phyloP scores from a whole-genome alignment of 2,113 vertebrate genomes.

The Ameiurus melas region DNA sequence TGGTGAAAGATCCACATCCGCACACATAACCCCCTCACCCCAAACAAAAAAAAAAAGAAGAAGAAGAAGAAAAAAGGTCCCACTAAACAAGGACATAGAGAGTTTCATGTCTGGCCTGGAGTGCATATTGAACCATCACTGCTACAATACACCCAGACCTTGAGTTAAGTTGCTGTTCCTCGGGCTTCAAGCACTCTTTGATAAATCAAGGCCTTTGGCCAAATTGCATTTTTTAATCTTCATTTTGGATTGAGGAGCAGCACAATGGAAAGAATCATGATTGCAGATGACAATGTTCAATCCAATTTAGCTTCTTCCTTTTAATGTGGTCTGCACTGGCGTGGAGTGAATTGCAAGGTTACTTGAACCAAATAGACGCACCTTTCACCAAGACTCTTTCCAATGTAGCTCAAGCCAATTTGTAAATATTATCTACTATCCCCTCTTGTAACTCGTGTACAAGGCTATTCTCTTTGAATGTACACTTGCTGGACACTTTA shows the following conservation, averaged over 20 bases:
- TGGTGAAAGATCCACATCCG: slow-evolving; percentile 30
- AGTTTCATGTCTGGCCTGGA: slow-evolving; percentile 50
- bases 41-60: background rate
- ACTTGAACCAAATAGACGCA: slow-evolving; percentile 5
- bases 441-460: background rate
- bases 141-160: slow-evolving; percentile 54
- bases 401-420: background rate
- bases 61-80: slow-evolving; percentile 6
- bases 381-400: slow-evolving; percentile 9
- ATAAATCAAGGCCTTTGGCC: slow-evolving; percentile 60
- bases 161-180: slow-evolving; percentile 56
- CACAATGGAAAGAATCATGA: slow-evolving; percentile 54
- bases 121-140: slow-evolving; percentile 56
- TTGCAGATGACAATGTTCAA: slow-evolving; percentile 52
- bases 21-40: slow-evolving; percentile 3
- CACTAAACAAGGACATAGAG: slow-evolving; percentile 43
- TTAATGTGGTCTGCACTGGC: slow-evolving; percentile 36
- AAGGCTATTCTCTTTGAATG: background rate
- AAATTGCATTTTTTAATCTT: slow-evolving; percentile 60
- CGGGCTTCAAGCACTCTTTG: slow-evolving; percentile 56
- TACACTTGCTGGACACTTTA: background rate
- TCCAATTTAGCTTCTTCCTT: slow-evolving; percentile 53
- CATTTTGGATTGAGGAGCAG: slow-evolving; percentile 43
- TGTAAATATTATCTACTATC: background rate
- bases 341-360: slow-evolving; percentile 50